Base-by-base conservation (phyloP, 2,113 vertebrate species). In the Cyanoderma ruficeps region DNA sequence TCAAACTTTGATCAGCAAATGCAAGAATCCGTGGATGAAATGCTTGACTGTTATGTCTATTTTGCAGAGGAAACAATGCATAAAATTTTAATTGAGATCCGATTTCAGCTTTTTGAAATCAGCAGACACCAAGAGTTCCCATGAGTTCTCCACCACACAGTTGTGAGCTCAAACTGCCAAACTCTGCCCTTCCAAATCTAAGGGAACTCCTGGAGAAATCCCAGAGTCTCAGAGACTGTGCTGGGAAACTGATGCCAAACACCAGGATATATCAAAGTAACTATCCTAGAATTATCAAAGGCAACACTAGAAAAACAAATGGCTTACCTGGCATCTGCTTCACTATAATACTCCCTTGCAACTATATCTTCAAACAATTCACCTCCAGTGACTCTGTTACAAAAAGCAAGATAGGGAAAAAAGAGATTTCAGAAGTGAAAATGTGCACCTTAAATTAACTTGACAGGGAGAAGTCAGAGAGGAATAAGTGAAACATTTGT, bases 311-410 rank as follows among this genome's bases (percentile, higher is more conserved):
- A 77, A 96, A 94, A 89, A 39, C 11, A 57, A 81, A 67, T 44
- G 7, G 98, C 98, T 98, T 97, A 99, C 99, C 99, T 99, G 98
- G 99, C 99, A 93, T 99, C 99, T 50, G 99, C 98, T 98, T 99
- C 99, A 82, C 99, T 99, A 90, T 99, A 99, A 97, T 99, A 99
- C 92, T 99, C 99, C 94, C 99, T 98, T 94, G 99, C 99, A 87
- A 99, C 99, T 64, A 99, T 99, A 92, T 99, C 99, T 97, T 99
- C 99, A 96, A 99, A 99, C 91, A 99, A 88, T 98, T 99, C 99
- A 25, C 99, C 99, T 65, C 98, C 99, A 13, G 99, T 99, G 61
- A 99, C 99, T 97, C 99, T 99, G 97, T 72, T 87, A 89, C 50
- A 80, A 83, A 94, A 77, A 77, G 28, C 33, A 93, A 76, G 64